Percentiles rank a stretch among this genome's conserved stretches.
phyloP scores from a whole-genome alignment of 2,113 vertebrate genomes.

The Neofelis nebulosa region DNA sequence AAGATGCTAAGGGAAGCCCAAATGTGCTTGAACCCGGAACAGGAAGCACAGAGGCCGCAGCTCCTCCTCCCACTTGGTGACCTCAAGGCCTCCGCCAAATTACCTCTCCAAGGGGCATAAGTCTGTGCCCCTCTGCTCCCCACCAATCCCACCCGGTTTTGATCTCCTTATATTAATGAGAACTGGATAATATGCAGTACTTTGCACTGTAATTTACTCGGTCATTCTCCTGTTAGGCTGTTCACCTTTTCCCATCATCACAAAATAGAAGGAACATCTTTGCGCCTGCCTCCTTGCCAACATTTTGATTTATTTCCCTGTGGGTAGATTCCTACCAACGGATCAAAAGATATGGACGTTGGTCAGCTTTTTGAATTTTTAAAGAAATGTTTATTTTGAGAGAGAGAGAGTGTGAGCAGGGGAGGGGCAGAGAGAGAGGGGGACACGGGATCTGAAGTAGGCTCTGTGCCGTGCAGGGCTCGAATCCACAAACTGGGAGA shows the following conservation, averaged over 20 bases:
- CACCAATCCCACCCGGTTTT: neutral
- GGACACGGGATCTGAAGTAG: too few species aligned
- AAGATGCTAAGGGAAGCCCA: neutral
- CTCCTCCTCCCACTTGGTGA: neutral
- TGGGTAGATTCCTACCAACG: neutral
- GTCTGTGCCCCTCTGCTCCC: neutral
- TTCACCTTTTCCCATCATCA: neutral
- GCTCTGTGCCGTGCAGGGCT: too few species aligned
- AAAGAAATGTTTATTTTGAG: too few species aligned
- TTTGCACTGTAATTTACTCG: neutral
- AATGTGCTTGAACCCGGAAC: neutral
- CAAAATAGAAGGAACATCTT: neutral
- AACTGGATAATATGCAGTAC: neutral
- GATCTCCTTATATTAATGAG: neutral
- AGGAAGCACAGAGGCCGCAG: neutral
- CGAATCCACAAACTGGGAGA: too few species aligned
- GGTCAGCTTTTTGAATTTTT: neutral
- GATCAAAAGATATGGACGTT: neutral
- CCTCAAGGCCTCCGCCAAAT: neutral
- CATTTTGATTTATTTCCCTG: constrained; percentile 16
- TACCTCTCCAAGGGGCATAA: neutral
- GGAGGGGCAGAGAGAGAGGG: too few species aligned
- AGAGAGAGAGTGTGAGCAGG: too few species aligned
- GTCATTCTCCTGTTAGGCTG: neutral
- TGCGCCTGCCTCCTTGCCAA: neutral